Percentiles rank a stretch among this genome's conserved stretches.
Conservation (phyloP, 2,113 vertebrate genomes). For the Anguilla rostrata region DNA sequence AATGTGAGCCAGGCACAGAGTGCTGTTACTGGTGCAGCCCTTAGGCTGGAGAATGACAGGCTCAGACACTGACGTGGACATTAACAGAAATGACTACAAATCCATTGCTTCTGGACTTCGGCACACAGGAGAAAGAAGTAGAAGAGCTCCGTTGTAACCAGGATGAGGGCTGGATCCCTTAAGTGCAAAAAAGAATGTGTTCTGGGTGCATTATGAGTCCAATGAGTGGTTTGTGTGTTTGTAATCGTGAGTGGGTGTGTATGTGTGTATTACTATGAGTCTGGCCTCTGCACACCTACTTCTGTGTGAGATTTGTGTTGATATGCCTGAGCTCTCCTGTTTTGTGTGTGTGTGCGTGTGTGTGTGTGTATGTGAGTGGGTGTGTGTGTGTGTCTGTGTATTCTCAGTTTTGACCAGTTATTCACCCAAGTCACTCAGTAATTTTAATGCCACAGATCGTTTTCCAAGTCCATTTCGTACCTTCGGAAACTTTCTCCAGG, state of each 20-base stretch:
- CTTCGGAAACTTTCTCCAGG: background rate
- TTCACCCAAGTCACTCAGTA: background rate
- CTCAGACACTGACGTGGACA: background rate
- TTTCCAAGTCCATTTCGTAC: background rate
- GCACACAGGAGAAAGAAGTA: background rate
- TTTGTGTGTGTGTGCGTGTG: background rate
- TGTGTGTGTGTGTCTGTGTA: background rate
- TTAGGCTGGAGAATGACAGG: background rate
- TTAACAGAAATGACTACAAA: background rate
- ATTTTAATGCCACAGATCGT: background rate
- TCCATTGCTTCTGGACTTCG: background rate
- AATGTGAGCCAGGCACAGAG: background rate
- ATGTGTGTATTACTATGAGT: background rate
- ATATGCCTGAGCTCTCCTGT: too few relatives aligned
- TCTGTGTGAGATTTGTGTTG: background rate
- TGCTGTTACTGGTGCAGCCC: background rate
- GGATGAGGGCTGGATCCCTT: background rate
- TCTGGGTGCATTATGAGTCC: background rate
- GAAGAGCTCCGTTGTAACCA: background rate
- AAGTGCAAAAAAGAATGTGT: background rate
- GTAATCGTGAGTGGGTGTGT: background rate
- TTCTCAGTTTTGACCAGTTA: background rate
- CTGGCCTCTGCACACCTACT: background rate
- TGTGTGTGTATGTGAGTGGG: background rate
- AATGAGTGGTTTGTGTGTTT: too few relatives aligned